A percentile compares a stretch with the other conserved stretches of the same genome.
Conservation (phyloP, 2,888 invertebrate species). For the Drosophila borborema region DNA sequence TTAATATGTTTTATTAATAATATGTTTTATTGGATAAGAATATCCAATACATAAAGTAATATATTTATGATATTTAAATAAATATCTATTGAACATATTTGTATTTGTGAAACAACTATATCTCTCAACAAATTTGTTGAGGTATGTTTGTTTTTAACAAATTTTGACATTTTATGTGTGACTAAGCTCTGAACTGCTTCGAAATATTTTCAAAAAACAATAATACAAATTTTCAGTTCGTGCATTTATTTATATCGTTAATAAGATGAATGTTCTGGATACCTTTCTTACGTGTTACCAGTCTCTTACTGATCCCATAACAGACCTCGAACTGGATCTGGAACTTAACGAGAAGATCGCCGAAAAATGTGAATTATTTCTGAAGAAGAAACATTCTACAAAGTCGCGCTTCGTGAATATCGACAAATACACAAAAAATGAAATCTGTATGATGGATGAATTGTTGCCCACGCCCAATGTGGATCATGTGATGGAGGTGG, state of each 20-base stretch:
- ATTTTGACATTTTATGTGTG: neutral
- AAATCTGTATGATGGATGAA: constrained; percentile 42
- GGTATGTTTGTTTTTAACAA: too few species aligned
- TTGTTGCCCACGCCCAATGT: constrained; percentile 40
- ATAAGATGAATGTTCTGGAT: constrained; percentile 42
- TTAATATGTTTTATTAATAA: neutral
- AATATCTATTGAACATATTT: neutral
- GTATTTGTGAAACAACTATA: neutral
- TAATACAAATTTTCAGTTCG: constrained; percentile 5
- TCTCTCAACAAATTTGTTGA: too few species aligned
- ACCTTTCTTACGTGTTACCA: constrained; percentile 51
- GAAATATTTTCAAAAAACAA: constrained; percentile 2
- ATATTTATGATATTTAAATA: neutral
- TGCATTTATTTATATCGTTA: neutral
- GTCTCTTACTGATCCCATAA: constrained; percentile 45
- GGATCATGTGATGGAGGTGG: constrained; percentile 34
- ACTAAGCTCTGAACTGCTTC: neutral
- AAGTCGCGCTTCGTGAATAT: constrained; percentile 33
- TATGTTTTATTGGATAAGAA: too few species aligned
- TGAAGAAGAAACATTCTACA: constrained; percentile 24
- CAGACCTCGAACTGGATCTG: constrained; percentile 42
- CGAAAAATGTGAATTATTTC: constrained; percentile 29
- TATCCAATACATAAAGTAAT: too few species aligned
- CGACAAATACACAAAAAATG: constrained; percentile 45
- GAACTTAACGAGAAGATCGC: constrained; percentile 32